Evolutionary conservation across 2,113 vertebrate genomes (phyloP), one percentile per base, ranked within the genome.

Genomic region (Zosterops hypoxanthus): DNA sequence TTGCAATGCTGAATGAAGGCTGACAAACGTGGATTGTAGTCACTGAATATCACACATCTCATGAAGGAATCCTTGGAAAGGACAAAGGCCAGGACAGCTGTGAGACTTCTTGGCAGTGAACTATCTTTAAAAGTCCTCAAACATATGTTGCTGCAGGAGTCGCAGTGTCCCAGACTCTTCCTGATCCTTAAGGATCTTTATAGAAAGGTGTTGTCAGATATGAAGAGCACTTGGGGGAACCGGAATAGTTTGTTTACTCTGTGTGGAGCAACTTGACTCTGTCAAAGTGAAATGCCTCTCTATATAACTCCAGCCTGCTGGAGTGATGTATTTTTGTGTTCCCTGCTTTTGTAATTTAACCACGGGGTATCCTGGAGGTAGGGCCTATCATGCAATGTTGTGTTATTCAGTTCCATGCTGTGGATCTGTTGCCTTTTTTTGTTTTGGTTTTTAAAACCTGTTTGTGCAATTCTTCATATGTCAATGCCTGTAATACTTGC

Each of bases 1-100:
- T 96, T 92, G 94, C 97, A 97, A 97, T 93, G 80, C 88, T 83
- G 59, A 81, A 41, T 52, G 82, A 73, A 65, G 82, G 69, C 90
- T 96, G 95, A 65, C 88, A 94, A 47, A 64, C 60, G 29, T 82
- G 84, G 82, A 95, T 77, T 14, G 46, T 25, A 34, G 78, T 92
- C 95, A 82, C 83, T 86, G 72, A 97, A 59, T 81, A 82, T 59
- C n/a, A 0, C 52, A 57, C 21, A 60, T 95, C 55, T 88, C 66
- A 4, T 42, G 69, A 49, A 94, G 85, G 94, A 90, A 77, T 88
- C 82, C 55, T 81, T 91, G 85, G 88, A 90, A 95, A 69, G 75
- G 92, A 87, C 53, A 66, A 71, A 86, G 52, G 14, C 82, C 47
- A 56, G 55, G 55, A 39, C 52, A 65, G 24, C 49, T 47, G 12